These are phyloP conservation scores for Channallabes apus DNA, from an alignment of 2,797 vertebrate genomes.

Conservation along the genomic window DNA sequence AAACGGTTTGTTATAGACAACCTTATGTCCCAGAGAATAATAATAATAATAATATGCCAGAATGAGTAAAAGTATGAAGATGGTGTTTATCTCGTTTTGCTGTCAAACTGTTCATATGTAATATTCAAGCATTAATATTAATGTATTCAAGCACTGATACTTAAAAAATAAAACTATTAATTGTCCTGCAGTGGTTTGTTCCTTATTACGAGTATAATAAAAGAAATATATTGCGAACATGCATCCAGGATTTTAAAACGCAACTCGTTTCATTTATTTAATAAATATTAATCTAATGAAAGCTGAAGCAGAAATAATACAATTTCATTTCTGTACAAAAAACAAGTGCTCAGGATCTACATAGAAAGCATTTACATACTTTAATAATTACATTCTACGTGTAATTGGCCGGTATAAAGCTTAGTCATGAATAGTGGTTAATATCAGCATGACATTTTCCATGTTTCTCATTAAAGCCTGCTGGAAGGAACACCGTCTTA, in stretches of 20 bases:
- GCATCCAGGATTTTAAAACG: neutral
- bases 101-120: too few relatives aligned
- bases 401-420: neutral
- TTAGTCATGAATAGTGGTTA: neutral
- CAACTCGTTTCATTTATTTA: neutral
- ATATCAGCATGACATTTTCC: constrained; percentile 14
- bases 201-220: neutral
- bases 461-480: constrained; percentile 11
- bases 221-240: neutral
- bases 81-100: too few relatives aligned
- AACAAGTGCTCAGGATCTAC: neutral
- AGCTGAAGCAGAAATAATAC: neutral
- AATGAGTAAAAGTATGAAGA: too few relatives aligned
- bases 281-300: neutral
- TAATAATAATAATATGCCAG: too few relatives aligned
- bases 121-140: too few relatives aligned
- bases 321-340: neutral
- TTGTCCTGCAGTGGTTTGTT: too few relatives aligned
- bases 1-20: too few relatives aligned
- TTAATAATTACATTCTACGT: neutral
- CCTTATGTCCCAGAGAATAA: too few relatives aligned
- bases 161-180: too few relatives aligned
- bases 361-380: neutral
- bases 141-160: too few relatives aligned
- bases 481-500: neutral